Conservation (phyloP, 2,797 vertebrate species). For the Eremophila alpestris region DNA sequence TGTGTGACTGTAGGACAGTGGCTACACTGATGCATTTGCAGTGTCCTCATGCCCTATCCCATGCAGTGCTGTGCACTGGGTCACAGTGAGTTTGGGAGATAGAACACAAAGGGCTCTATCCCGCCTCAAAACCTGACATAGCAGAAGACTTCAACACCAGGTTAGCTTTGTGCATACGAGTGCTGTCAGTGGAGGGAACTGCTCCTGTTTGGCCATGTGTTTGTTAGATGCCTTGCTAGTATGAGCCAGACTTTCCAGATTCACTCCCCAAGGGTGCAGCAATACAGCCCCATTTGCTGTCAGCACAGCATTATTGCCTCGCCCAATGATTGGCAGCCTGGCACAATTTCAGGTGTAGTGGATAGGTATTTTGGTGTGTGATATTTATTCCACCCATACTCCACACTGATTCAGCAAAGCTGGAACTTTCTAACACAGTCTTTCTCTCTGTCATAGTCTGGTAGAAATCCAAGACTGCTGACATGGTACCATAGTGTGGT, state of each 20-base stretch:
- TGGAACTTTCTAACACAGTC: background rate
- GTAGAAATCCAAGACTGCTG: background rate
- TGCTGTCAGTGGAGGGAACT: background rate
- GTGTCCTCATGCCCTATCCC: background rate
- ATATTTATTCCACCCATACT: background rate
- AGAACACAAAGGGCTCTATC: background rate
- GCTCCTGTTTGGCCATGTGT: rapidly evolving
- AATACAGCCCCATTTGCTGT: background rate
- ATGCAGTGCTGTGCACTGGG: background rate
- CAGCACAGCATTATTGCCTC: background rate
- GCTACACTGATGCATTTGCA: background rate
- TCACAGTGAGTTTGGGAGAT: background rate
- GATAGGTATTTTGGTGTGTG: background rate
- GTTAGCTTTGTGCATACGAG: background rate
- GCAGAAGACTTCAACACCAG: background rate
- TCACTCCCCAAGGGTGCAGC: background rate
- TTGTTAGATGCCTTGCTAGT: background rate
- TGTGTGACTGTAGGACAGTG: background rate
- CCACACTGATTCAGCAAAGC: background rate
- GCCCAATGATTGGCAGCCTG: background rate
- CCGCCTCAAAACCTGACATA: background rate
- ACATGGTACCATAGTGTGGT: background rate
- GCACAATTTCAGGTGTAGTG: background rate
- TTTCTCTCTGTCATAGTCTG: background rate
- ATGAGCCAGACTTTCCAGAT: background rate